Evolutionary conservation across 35 echinoderm and acorn worm species (phyloP).

Genomic region (Chiridota heheva): DNA sequence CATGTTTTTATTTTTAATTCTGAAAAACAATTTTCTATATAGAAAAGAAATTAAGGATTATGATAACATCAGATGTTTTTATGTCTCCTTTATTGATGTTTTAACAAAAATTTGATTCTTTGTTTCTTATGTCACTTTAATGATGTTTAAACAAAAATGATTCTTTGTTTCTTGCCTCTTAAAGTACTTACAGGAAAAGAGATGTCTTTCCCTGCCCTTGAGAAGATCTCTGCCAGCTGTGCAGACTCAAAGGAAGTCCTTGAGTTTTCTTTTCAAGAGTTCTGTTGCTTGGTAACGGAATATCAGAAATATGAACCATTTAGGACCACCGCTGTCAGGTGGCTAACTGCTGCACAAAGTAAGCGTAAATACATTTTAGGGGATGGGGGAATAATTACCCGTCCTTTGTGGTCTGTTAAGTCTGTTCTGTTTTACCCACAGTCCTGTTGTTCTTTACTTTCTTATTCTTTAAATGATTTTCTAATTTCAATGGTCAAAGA

Average conservation of each 20-base stretch:
- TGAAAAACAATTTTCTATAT: too few relatives aligned
- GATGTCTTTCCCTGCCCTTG: constrained; percentile 70
- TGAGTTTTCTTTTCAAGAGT: constrained; percentile 83
- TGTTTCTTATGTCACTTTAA: too few relatives aligned
- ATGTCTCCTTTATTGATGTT: too few relatives aligned
- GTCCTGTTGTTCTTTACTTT: too few relatives aligned
- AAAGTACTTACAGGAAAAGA: constrained; percentile 66
- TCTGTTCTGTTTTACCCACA: too few relatives aligned
- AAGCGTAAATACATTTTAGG: constrained; percentile 31
- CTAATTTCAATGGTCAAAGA: too few relatives aligned
- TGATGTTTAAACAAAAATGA: too few relatives aligned
- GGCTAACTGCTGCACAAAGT: constrained; percentile 58
- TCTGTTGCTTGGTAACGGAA: constrained; percentile 93
- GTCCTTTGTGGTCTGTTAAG: too few relatives aligned
- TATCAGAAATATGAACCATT: constrained; percentile 76
- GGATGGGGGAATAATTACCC: not conserved
- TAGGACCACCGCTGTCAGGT: constrained; percentile 33
- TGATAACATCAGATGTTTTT: not conserved
- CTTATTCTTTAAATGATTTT: too few relatives aligned
- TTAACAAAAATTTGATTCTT: too few relatives aligned
- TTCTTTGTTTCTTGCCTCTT: constrained; percentile 12
- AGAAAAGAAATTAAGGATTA: too few relatives aligned
- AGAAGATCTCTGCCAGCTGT: constrained; percentile 65
- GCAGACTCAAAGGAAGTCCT: constrained; percentile 48
- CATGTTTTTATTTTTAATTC: too few relatives aligned